phyloP scores from a whole-genome alignment of 2,797 vertebrate species.

The Tinamus major region DNA sequence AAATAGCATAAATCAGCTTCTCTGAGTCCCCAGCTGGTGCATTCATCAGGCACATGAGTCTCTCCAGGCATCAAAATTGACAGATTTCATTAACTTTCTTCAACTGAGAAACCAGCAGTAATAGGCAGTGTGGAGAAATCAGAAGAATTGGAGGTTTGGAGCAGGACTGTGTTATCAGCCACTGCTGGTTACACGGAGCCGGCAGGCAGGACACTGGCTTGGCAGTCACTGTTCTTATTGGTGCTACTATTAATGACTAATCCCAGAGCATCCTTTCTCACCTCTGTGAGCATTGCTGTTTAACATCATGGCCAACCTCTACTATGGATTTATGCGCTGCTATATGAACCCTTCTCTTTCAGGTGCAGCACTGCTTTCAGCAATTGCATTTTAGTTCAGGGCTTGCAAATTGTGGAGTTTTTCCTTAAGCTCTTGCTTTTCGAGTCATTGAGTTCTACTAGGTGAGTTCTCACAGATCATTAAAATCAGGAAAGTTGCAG shows the following conservation, averaged over 20 bases:
- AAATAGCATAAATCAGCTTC: conserved; percentile 14
- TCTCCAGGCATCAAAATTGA: conserved; percentile 43
- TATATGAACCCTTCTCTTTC: neutral
- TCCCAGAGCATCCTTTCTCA: conserved; percentile 43
- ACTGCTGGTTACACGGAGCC: conserved; percentile 18
- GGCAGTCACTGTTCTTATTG: neutral
- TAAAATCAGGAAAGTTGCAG: neutral
- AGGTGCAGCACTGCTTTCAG: neutral
- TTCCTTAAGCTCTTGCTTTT: neutral
- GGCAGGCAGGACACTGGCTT: conserved; percentile 4
- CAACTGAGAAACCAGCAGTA: conserved; percentile 53
- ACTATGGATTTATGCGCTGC: neutral
- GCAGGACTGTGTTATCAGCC: conserved; percentile 10
- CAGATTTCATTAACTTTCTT: conserved; percentile 62
- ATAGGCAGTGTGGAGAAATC: conserved; percentile 8
- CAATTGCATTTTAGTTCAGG: neutral
- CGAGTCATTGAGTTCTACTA: neutral
- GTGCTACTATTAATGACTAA: conserved; percentile 45
- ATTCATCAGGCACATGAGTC: conserved; percentile 24
- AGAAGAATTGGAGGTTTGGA: neutral
- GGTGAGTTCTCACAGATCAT: neutral
- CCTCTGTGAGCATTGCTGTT: conserved; percentile 43
- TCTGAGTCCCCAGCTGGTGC: conserved; percentile 2
- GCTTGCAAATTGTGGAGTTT: neutral
- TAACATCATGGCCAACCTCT: neutral